Evolutionary conservation across 2,797 vertebrate genomes (phyloP), one percentile per base, ranked within the genome.

Genomic region (Echiichthys vipera): DNA sequence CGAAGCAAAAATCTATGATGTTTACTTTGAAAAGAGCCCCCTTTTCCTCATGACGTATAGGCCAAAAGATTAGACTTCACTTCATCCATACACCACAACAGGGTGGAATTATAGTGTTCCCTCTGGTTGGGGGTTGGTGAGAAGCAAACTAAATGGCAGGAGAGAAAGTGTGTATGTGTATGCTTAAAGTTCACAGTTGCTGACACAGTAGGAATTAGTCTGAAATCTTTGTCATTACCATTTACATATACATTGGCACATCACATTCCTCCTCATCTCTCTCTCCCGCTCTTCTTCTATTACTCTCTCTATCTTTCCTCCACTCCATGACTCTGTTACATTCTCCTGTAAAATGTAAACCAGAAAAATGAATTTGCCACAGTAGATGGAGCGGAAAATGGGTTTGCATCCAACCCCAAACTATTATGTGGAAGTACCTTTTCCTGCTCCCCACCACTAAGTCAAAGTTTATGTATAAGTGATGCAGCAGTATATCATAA

Each of bases 361-460:
- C 78, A 84, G 58, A 75, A 84, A 86, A 91, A 87, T 71, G 39
- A 75, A 81, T 90, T 92, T 88, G 71, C 78, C 25, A 74, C 71
- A 78, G 80, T 80, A 91, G 88, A 89, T 84, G 78, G 79, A 91
- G 91, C 63, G 40, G 80, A 89, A 92, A 92, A 92, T 91, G 68
- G 65, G 85, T 91, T 89, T 84, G 70, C 82, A 80, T 80, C 54
- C 71, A 74, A 58, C 73, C 78, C 56, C 72, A 65, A 84, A 83
- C 72, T 77, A 67, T 82, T 84, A 87, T 76, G 66, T 81, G 69
- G 85, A 86, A 77, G 61, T 55, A 72, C 71, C 36, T 78, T 71
- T 78, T 64, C 47, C 70, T 61, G 30, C 71, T 72, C 42, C 50
- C 27, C 42, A 36, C 57, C 43, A 49, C 27, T 46, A 56, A 70